Evolutionary conservation across 2,888 invertebrate species (phyloP), one percentile per base, ranked within the genome.

Genomic region (Latrodectus hesperus): DNA sequence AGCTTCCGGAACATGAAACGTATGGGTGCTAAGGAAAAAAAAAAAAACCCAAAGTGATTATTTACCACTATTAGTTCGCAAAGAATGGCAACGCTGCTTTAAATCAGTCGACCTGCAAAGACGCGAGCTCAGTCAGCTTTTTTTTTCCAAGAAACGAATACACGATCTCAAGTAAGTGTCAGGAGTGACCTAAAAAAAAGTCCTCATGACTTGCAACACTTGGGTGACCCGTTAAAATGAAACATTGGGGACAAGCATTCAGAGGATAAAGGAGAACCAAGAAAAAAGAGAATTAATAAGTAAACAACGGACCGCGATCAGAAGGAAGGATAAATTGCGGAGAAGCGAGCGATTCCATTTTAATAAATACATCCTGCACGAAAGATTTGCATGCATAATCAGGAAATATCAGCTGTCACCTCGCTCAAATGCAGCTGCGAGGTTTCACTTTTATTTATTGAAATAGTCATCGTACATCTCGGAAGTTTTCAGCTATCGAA

Each of bases 111-210:
- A 38, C 38, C 38, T 38, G 38, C 38, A 38, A 38, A 38, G 38
- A 38, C 38, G 38, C 38, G 38, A 38, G 38, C 38, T 6, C 38
- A 38, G 38, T 38, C 38, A 38, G 38, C 38, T 38, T 4, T 22
- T 22, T 22, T 22, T 38, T 51, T 67, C 52, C 65, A 22, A n/a
- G 68, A 77, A 52, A 64, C 75, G n/a, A 71, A 71, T 71, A 74
- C 55, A 26, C 71, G 38, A n/a, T 11, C 49, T n/a, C 51, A 73
- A 11, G 10, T 10, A 75, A 82, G 74, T 82, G 82, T 75, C 82
- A 75, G 75, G 17, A 55, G 16, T 82, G 82, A 82, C 82, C 82
- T 68, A 67, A 53, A 67, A 82, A 82, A 80, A n/a, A 52, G n/a
- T 22, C n/a, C 68, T 64, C 82, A 55, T 68, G 52, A 51, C 11